Evolutionary conservation across 92 coral and sea anemone species (phyloP), one percentile per base, ranked within the genome.

Genomic region (Metridium senile): DNA sequence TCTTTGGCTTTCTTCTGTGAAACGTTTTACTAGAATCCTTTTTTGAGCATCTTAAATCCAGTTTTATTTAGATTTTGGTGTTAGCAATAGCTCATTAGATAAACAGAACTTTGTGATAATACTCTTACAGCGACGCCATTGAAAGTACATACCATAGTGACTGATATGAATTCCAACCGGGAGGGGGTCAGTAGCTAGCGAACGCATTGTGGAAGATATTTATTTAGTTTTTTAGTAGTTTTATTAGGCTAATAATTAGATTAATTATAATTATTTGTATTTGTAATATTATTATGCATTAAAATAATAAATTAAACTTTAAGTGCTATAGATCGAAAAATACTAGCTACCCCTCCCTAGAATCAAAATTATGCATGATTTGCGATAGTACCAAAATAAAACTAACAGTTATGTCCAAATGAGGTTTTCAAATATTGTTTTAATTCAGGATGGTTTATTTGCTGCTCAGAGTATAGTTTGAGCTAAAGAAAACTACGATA

Each of bases 141-240:
- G 21, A 59, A 22, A 9, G 23, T 1, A 3, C 11, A 27, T 21
- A 13, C 9, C 6, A 59, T 16, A 25, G 2, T 30, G 43, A 2
- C 6, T 19, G 1, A 20, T 2, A 39, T 13, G 6, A 7, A 1
- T 4, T 39, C 45, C n/a, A 13, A 8, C 32, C 21, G 69, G 69
- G 69, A 63, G 69, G 69, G 30, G 69, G 69, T 25, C 29, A 23
- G 65, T 59, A 59, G 65, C 49, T 39, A n/a, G n/a, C n/a, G n/a
- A n/a, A n/a, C n/a, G n/a, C n/a, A n/a, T n/a, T n/a, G n/a, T n/a
- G n/a, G n/a, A n/a, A n/a, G n/a, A n/a, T n/a, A n/a, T n/a, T n/a
- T n/a, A n/a, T n/a, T n/a, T n/a, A 45, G 9, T 45, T 45, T 8
- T 21, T 16, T 16, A 54, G 17, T 54, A 21, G 61, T 54, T 54